Base-by-base conservation (phyloP, 2,888 invertebrate genomes). In the Archips crataeganus region DNA sequence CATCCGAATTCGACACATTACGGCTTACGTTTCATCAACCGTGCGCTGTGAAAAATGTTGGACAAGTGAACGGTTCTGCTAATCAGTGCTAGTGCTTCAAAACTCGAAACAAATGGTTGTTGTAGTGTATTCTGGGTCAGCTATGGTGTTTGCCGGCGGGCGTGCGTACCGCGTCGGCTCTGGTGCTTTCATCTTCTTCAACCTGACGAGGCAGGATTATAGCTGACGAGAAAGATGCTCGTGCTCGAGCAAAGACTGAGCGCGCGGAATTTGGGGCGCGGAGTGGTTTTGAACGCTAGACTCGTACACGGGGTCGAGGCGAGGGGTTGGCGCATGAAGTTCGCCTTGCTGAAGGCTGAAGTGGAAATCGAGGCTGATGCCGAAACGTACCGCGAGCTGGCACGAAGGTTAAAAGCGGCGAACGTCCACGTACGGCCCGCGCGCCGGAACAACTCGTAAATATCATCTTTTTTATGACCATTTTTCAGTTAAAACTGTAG, bases 151-250 rank as follows among this genome's bases (percentile, higher is more conserved):
- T 85, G 83, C 79, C 81, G 80, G 89, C 80, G 85, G 87, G 79
- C 85, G 85, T 77, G 86, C 85, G 76, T 89, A 87, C 83, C 89
- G 89, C 75, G 83, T 90, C 70, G 87, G 90, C 75, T 91, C 89
- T 77, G 94, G 93, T 77, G 93, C 94, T 77, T 94, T 94, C 80
- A 86, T 91, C 80, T 94, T 91, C 88, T 92, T 90, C 85, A 94
- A 94, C 82, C 81, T 94, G 82, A 94, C 94, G 74, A 88, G 94
- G 77, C 94, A 94, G 84, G 94, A 94, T 81, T 87, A 94, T 81
- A 94, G 94, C 94, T 94, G 94, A 94, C 94, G 88, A 92, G 90
- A 83, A 90, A 75, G 80, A 94, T 94, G 94, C 94, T 94, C 93
- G 90, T 94, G 45, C 85, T 92, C 88, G 94, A 94, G 94, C 94